phyloP scores from a whole-genome alignment of 2,797 vertebrate species.

The Leptoclinus maculatus region DNA sequence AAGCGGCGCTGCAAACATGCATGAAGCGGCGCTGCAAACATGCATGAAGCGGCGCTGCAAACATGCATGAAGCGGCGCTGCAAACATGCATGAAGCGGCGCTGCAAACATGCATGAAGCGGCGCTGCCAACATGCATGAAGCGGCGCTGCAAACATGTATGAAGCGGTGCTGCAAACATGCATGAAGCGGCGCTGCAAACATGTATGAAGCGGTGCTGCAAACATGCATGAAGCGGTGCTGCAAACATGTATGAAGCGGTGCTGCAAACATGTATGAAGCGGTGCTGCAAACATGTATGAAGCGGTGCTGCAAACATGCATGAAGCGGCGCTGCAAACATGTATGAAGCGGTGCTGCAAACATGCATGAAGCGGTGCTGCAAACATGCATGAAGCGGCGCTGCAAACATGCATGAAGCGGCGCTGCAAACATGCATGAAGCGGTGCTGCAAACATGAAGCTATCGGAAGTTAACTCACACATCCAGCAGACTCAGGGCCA shows the following conservation, averaged over 20 bases:
- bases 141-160: neutral
- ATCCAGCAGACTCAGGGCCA: constrained; percentile 39
- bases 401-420: neutral
- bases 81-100: neutral
- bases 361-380: neutral
- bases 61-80: no score
- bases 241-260: no score
- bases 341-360: no score
- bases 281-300: neutral
- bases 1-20: neutral
- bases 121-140: neutral
- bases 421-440: neutral
- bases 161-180: neutral
- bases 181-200: neutral
- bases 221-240: neutral
- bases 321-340: neutral
- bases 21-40: no score
- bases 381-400: neutral
- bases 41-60: neutral
- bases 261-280: neutral
- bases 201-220: no score
- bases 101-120: no score
- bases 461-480: constrained; percentile 31
- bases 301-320: neutral
- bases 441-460: neutral